These are phyloP conservation scores for Neomonachus schauinslandi DNA, from an alignment of 2,113 vertebrate genomes.

Conservation along the genomic window DNA sequence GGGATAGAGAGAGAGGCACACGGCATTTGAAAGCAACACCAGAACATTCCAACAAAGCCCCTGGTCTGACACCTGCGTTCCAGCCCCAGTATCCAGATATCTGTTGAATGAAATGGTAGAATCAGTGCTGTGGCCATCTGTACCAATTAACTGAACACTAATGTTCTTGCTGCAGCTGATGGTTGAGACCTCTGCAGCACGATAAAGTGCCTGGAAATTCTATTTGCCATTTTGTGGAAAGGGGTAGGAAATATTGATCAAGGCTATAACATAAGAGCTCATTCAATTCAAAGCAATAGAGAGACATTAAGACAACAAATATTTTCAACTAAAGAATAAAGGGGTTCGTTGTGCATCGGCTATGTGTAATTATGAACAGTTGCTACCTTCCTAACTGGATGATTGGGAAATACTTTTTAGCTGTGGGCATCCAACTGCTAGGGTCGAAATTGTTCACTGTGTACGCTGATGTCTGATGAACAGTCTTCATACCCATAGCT, in stretches of 20 bases:
- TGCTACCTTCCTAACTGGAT: conserved; percentile 42
- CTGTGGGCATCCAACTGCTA: neutral
- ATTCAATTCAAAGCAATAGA: conserved; percentile 61
- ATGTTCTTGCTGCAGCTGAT: conserved; percentile 65
- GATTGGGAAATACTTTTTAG: conserved; percentile 40
- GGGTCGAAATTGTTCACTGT: neutral
- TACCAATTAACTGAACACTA: conserved; percentile 64
- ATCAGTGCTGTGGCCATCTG: conserved; percentile 71
- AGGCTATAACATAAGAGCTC: conserved; percentile 40
- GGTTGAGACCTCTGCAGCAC: conserved; percentile 27
- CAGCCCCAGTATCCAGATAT: conserved; percentile 21
- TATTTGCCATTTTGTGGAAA: conserved; percentile 63
- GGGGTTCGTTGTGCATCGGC: neutral
- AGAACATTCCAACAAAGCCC: neutral
- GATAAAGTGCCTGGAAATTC: conserved; percentile 54
- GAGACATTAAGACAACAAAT: conserved; percentile 56
- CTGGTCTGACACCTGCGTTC: conserved; percentile 59
- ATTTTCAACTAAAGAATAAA: conserved; percentile 66
- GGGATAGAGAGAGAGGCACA: neutral
- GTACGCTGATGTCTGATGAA: neutral
- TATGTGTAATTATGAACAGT: conserved; percentile 37
- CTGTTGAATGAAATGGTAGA: conserved; percentile 43
- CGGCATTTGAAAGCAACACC: conserved; percentile 1
- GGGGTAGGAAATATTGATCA: conserved; percentile 61
- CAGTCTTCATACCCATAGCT: neutral